Conservation (phyloP, 1,140 invertebrate species). For the Latrodectus geometricus region DNA sequence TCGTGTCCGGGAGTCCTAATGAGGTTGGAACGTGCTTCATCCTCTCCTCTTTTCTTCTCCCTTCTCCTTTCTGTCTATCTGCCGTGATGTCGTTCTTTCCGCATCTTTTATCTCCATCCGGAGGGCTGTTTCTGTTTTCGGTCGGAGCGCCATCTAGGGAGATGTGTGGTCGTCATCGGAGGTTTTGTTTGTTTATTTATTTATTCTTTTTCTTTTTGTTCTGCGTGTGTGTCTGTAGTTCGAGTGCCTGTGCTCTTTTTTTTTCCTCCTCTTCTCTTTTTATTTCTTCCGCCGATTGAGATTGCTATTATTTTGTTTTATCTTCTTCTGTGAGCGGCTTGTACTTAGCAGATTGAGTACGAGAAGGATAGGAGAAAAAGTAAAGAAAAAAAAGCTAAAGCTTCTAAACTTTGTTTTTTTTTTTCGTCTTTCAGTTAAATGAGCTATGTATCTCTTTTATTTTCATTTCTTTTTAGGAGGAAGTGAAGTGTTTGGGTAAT, state of each 20-base stretch:
- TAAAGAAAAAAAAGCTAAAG: not conserved
- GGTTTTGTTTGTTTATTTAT: slow-evolving; percentile 3
- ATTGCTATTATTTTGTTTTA: slow-evolving; percentile 43
- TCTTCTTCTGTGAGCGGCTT: not conserved
- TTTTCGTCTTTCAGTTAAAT: not conserved
- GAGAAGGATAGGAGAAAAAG: not conserved
- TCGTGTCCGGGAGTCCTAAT: slow-evolving; percentile 56
- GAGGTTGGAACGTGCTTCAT: slow-evolving; percentile 54
- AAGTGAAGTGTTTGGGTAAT: not conserved
- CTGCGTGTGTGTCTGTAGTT: too few species aligned
- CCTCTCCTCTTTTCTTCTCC: slow-evolving; percentile 17
- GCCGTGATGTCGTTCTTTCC: slow-evolving; percentile 40
- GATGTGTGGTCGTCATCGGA: slow-evolving; percentile 21
- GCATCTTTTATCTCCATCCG: slow-evolving; percentile 53
- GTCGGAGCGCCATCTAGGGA: slow-evolving; percentile 40
- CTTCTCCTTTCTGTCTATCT: slow-evolving; percentile 14
- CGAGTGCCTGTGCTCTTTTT: not conserved
- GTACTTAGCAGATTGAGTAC: slow-evolving; percentile 43
- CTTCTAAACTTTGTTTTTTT: not conserved
- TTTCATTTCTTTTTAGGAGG: not conserved
- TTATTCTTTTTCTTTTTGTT: not conserved
- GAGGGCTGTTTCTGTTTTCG: slow-evolving; percentile 43
- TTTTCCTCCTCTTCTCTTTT: not conserved
- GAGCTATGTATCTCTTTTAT: not conserved
- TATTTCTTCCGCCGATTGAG: not conserved